phyloP scores from a whole-genome alignment of 30 jellyfish, hydroid and myxozoan genomes.

The Turritopsis dohrnii region DNA sequence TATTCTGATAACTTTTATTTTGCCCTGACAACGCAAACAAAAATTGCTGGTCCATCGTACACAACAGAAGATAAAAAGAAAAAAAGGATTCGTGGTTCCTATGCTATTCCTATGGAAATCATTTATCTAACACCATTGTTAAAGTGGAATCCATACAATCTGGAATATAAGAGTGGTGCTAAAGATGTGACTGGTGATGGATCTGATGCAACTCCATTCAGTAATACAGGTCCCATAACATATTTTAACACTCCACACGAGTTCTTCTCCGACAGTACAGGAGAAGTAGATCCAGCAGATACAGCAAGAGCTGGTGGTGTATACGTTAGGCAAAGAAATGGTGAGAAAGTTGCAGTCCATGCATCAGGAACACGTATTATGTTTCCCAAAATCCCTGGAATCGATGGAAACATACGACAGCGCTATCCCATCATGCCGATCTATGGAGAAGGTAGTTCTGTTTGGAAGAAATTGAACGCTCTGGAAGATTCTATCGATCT shows the following conservation, averaged over 20 bases:
- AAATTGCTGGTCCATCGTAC: constrained; percentile 45
- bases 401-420: constrained; percentile 54
- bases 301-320: constrained; percentile 38
- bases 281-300: constrained; percentile 54
- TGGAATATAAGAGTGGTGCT: background rate
- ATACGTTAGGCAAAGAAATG: background rate
- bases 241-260: constrained; percentile 50
- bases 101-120: constrained; percentile 68
- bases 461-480: constrained; percentile 66
- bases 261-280: constrained; percentile 51
- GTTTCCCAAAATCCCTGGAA: constrained; percentile 53
- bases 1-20: constrained; percentile 58
- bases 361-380: constrained; percentile 66
- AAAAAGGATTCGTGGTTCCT: background rate
- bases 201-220: constrained; percentile 34
- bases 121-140: constrained; percentile 65
- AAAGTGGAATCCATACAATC: constrained; percentile 58
- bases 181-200: constrained; percentile 34
- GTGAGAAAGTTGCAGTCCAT: constrained; percentile 14
- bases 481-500: constrained; percentile 24
- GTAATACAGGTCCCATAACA: constrained; percentile 22
- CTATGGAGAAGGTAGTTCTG: constrained; percentile 72
- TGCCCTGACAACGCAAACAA: constrained; percentile 73
- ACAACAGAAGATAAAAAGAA: background rate
- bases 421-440: constrained; percentile 66